Conservation (phyloP, 2,888 invertebrate species). For the Therioaphis trifolii region DNA sequence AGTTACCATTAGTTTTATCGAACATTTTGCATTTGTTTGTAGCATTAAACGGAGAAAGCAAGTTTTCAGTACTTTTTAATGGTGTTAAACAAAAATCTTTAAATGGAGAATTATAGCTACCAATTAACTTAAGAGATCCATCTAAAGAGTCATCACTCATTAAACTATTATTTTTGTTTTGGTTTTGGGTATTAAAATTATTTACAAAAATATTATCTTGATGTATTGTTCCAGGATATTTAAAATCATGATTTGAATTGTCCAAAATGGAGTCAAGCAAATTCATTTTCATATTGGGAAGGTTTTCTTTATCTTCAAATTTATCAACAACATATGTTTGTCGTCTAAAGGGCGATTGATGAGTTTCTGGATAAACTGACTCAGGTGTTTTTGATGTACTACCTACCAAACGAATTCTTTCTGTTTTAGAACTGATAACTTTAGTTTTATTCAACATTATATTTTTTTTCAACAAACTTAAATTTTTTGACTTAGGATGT, state of each 20-base stretch:
- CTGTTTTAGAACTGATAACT: conserved; percentile 13
- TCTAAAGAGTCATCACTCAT: conserved; percentile 45
- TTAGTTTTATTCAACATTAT: conserved; percentile 38
- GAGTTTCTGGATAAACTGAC: neutral
- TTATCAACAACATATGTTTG: conserved; percentile 63
- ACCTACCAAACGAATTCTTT: neutral
- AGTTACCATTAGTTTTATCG: neutral
- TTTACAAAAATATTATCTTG: neutral
- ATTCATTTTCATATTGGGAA: conserved; percentile 9
- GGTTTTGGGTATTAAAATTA: neutral
- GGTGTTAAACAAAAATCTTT: conserved; percentile 53
- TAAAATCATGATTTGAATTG: neutral
- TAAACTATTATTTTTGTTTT: neutral
- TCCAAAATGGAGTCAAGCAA: neutral
- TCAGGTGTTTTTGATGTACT: neutral
- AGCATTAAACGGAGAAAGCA: conserved; percentile 49
- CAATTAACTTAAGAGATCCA: neutral
- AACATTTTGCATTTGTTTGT: neutral
- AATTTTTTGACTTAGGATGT: conserved; percentile 35
- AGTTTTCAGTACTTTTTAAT: conserved; percentile 50
- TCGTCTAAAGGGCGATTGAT: conserved; percentile 44
- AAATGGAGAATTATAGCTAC: conserved; percentile 9
- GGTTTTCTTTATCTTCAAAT: conserved; percentile 64
- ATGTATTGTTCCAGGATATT: neutral
- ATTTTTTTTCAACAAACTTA: conserved; percentile 13